Conservation (phyloP, 2,888 invertebrate species). For the Parasteatoda lunata region DNA sequence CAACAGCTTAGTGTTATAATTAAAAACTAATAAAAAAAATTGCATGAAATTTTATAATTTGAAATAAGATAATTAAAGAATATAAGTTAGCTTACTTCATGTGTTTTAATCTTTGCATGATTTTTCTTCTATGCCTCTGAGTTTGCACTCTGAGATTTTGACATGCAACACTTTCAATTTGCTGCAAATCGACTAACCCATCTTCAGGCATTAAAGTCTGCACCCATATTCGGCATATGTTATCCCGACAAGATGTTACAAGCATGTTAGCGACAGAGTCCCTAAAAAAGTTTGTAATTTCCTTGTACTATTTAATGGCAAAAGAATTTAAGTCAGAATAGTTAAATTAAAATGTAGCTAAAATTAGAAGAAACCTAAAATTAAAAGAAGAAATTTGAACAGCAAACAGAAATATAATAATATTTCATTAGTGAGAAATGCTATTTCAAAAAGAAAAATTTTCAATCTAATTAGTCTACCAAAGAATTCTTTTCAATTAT, state of each 20-base stretch:
- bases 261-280: conserved; percentile 98
- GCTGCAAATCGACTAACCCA: conserved; percentile 84
- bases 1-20: not conserved
- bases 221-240: conserved; percentile 98
- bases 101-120: conserved; percentile 96
- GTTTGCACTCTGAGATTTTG: conserved; percentile 81
- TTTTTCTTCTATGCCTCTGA: conserved; percentile 94
- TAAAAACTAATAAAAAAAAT: not conserved
- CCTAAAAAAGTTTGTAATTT: conserved; percentile 76
- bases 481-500: too few species aligned
- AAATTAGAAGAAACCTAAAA: too few species aligned
- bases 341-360: too few species aligned
- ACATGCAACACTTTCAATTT: conserved; percentile 78
- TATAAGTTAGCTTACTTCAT: conserved; percentile 83
- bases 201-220: conserved; percentile 98
- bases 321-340: too few species aligned
- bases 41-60: not conserved
- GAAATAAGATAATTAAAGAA: not conserved
- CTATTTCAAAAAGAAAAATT: too few species aligned
- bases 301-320: too few species aligned
- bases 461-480: too few species aligned
- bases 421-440: too few species aligned
- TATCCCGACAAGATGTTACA: conserved; percentile 97
- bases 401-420: too few species aligned
- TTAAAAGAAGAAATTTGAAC: too few species aligned